phyloP scores from a whole-genome alignment of 2,888 invertebrate species.

The Lycaena phlaeas region DNA sequence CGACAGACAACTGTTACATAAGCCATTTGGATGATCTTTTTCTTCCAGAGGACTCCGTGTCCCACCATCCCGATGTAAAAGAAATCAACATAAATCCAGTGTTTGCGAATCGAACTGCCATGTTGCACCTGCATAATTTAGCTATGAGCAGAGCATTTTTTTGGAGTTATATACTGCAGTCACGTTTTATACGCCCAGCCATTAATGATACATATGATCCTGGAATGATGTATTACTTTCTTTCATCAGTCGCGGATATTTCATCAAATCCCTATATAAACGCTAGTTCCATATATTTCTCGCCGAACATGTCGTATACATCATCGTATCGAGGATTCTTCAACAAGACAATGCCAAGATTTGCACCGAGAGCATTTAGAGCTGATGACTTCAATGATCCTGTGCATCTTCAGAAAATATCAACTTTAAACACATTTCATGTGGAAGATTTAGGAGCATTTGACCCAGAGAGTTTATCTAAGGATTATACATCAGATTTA shows the following conservation, averaged over 20 bases:
- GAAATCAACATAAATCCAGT: slow-evolving; percentile 95
- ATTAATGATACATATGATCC: slow-evolving; percentile 96
- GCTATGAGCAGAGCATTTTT: slow-evolving; percentile 96
- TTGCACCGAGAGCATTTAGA: slow-evolving; percentile 93
- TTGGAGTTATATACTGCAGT: slow-evolving; percentile 95
- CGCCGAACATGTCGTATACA: slow-evolving; percentile 94
- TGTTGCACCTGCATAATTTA: slow-evolving; percentile 95
- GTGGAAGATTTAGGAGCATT: slow-evolving; percentile 90
- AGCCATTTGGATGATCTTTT: slow-evolving; percentile 88
- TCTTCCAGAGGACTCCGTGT: slow-evolving; percentile 87
- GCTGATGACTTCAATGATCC: slow-evolving; percentile 97
- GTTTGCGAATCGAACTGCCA: slow-evolving; percentile 93
- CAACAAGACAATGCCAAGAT: slow-evolving; percentile 94
- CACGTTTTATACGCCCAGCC: slow-evolving; percentile 89
- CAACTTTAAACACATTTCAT: slow-evolving; percentile 93
- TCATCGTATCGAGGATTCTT: slow-evolving; percentile 96
- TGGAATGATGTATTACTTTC: slow-evolving; percentile 97
- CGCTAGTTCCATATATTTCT: slow-evolving; percentile 93
- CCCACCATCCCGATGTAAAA: slow-evolving; percentile 94
- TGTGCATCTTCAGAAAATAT: slow-evolving; percentile 92
- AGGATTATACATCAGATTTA: slow-evolving; percentile 92
- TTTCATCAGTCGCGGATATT: slow-evolving; percentile 95
- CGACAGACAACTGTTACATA: slow-evolving; percentile 90
- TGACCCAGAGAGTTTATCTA: slow-evolving; percentile 81
- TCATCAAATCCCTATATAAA: slow-evolving; percentile 93